A percentile compares a stretch with the other conserved stretches of the same genome.
phyloP scores from a whole-genome alignment of 2,797 vertebrate species.

The Margarornis squamiger region DNA sequence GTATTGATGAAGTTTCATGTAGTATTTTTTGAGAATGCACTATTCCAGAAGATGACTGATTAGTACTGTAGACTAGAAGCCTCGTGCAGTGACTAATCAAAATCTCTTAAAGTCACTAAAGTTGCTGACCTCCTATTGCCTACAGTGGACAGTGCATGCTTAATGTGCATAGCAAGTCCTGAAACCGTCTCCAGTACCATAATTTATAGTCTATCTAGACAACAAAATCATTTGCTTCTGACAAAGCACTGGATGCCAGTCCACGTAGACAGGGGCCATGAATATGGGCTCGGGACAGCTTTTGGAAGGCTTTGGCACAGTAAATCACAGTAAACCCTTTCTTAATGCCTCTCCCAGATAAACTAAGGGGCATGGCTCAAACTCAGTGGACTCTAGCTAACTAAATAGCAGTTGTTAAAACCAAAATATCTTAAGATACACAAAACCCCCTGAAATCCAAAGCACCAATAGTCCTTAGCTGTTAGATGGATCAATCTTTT shows the following conservation, averaged over 20 bases:
- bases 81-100: neutral
- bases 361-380: neutral
- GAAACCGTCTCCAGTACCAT: neutral
- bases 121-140: neutral
- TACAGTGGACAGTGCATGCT: neutral
- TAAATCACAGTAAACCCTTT: neutral
- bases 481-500: neutral
- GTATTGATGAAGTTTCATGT: constrained; percentile 10
- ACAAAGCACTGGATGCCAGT: neutral
- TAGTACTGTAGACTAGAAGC: neutral
- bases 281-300: neutral
- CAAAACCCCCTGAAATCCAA: neutral
- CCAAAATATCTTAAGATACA: neutral
- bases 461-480: neutral
- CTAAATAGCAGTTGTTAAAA: neutral
- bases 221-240: neutral
- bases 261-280: neutral
- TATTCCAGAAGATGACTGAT: neutral
- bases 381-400: neutral
- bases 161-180: neutral
- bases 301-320: neutral
- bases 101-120: neutral
- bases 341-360: neutral
- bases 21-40: neutral
- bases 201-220: neutral